phyloP scores from a whole-genome alignment of 2,797 vertebrate species.

The Cynodonichthys magdalenae region DNA sequence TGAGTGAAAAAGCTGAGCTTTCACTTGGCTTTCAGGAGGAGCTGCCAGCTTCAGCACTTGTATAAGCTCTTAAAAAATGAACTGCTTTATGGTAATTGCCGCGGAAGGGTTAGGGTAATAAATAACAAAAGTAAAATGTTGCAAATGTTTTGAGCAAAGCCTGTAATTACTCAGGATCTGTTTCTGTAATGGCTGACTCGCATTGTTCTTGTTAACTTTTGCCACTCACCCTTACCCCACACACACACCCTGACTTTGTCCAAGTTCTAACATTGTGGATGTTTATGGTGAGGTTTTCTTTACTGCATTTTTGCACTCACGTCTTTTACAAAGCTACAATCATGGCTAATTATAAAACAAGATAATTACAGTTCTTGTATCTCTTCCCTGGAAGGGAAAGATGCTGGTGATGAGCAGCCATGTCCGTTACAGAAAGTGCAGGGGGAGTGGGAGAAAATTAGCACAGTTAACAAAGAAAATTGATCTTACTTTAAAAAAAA shows the following conservation, averaged over 20 bases:
- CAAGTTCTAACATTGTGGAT: background rate
- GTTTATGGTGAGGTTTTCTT: background rate
- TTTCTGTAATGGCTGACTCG: background rate
- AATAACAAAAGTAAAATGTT: conserved; percentile 32
- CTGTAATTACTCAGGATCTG: conserved; percentile 11
- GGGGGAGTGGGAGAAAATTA: conserved; percentile 16
- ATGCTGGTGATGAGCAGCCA: conserved; percentile 6
- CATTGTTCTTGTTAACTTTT: conserved; percentile 5
- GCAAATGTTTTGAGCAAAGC: conserved; percentile 30
- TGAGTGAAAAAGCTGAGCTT: conserved; percentile 64
- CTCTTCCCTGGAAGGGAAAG: background rate
- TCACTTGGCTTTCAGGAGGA: conserved; percentile 49
- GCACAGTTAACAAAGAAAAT: too few relatives aligned
- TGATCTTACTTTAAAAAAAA: too few relatives aligned
- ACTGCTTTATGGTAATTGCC: conserved; percentile 45
- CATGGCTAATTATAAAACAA: conserved; percentile 5
- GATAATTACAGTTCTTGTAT: conserved; percentile 2
- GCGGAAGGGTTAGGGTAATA: conserved; percentile 32
- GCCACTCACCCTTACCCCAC: too few relatives aligned
- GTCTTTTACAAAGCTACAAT: background rate
- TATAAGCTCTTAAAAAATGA: conserved; percentile 55
- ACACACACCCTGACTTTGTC: background rate
- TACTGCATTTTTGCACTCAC: background rate
- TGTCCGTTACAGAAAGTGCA: conserved; percentile 16
- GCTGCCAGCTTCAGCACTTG: conserved; percentile 66